These are phyloP conservation scores for Limosa lapponica DNA, from an alignment of 2,797 vertebrate genomes.

Conservation along the genomic window DNA sequence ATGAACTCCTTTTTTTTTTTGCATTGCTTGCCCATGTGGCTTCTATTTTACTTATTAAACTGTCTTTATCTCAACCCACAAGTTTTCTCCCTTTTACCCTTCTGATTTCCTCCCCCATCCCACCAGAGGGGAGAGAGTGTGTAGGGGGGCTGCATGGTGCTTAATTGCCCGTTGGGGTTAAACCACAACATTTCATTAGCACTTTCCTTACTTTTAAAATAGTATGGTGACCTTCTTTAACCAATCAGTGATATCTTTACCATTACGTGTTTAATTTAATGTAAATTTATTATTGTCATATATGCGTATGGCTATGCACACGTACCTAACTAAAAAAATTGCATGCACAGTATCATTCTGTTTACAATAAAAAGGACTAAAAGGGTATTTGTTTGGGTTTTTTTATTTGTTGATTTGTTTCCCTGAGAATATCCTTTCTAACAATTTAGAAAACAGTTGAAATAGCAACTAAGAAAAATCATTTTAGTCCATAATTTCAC, in stretches of 20 bases:
- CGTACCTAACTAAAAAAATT: not conserved
- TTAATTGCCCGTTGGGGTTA: not conserved
- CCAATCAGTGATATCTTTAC: not conserved
- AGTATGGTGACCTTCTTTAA: not conserved
- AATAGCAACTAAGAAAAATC: not conserved
- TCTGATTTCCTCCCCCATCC: not conserved
- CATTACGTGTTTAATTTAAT: not conserved
- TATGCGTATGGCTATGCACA: not conserved
- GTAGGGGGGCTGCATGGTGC: not conserved
- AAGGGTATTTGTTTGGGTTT: fast-evolving
- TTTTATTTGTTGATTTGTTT: not conserved
- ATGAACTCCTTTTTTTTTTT: not conserved
- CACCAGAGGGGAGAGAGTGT: not conserved
- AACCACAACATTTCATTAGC: not conserved
- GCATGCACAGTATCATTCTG: not conserved
- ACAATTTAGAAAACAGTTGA: not conserved
- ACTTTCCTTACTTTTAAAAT: not conserved
- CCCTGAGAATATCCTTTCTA: not conserved
- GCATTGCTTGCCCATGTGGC: not conserved
- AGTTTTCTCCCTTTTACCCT: not conserved
- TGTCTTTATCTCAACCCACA: not conserved
- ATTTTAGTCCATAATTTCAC: not conserved
- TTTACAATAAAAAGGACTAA: not conserved
- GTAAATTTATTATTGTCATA: not conserved
- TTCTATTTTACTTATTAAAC: not conserved